phyloP scores from a whole-genome alignment of 2,797 vertebrate species.

The Syngnathus rostellatus region DNA sequence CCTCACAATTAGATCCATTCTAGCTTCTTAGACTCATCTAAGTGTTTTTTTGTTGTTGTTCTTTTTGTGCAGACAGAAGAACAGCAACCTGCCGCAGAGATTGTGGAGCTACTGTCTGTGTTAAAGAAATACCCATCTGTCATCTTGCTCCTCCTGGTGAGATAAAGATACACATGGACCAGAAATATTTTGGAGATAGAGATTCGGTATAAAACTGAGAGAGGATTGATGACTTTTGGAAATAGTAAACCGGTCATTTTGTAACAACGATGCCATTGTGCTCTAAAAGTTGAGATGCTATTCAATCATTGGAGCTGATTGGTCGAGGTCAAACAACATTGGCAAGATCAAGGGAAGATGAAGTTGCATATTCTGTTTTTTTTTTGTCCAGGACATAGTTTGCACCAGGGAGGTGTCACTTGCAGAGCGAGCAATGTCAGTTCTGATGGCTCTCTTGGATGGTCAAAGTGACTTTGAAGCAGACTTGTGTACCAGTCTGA shows the following conservation, averaged over 20 bases:
- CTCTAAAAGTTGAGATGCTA: background rate
- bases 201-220: background rate
- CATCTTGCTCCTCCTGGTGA: constrained; percentile 79
- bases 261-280: background rate
- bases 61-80: constrained; percentile 8
- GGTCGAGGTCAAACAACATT: background rate
- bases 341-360: background rate
- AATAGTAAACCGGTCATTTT: background rate
- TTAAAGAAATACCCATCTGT: constrained; percentile 71
- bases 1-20: background rate
- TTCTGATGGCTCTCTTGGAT: constrained; percentile 68
- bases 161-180: constrained; percentile 23
- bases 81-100: constrained; percentile 30
- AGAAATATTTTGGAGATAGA: background rate
- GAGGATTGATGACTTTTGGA: background rate
- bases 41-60: constrained; percentile 6
- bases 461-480: constrained; percentile 51
- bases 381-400: constrained; percentile 71
- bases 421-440: constrained; percentile 65
- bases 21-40: background rate
- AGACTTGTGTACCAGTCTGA: constrained; percentile 67
- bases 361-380: background rate
- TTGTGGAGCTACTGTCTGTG: constrained; percentile 65
- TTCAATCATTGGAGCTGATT: background rate
- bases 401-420: constrained; percentile 64